A percentile compares a stretch with the other conserved stretches of the same genome.
Conservation (phyloP, 2,888 invertebrate species). For the Brenthis hecate region DNA sequence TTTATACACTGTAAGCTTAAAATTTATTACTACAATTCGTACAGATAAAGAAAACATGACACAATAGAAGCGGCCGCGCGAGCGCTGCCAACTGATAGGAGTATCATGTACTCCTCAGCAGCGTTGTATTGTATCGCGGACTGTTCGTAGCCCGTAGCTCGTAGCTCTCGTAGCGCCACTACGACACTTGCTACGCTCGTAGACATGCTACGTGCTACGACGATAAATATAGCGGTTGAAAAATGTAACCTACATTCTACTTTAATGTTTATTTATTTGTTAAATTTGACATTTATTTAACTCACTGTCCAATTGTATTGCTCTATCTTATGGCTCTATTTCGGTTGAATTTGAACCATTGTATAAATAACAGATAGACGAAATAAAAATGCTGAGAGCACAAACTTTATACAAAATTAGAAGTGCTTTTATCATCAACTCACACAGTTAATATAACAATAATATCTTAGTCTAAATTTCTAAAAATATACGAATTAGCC, state of each 20-base stretch:
- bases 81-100: slow-evolving; percentile 13
- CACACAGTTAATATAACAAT: too few relatives aligned
- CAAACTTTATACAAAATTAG: too few relatives aligned
- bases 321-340: neutral
- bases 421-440: too few relatives aligned
- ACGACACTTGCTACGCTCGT: slow-evolving; percentile 22
- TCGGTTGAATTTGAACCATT: neutral
- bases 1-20: neutral
- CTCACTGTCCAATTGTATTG: too few relatives aligned
- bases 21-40: slow-evolving; percentile 5
- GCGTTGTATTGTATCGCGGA: slow-evolving; percentile 11
- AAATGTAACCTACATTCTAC: slow-evolving; percentile 15
- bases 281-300: neutral
- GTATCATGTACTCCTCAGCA: slow-evolving; percentile 15
- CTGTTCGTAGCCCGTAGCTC: slow-evolving; percentile 12
- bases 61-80: neutral
- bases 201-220: slow-evolving; percentile 21
- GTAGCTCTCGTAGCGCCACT: slow-evolving; percentile 8
- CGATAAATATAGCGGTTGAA: slow-evolving; percentile 13
- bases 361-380: neutral
- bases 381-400: too few relatives aligned
- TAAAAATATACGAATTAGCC: too few relatives aligned
- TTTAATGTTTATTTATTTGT: slow-evolving; percentile 8
- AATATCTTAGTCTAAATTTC: too few relatives aligned
- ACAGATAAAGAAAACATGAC: neutral